phyloP scores from a whole-genome alignment of 2,113 vertebrate genomes.

The Hystrix brachyura region DNA sequence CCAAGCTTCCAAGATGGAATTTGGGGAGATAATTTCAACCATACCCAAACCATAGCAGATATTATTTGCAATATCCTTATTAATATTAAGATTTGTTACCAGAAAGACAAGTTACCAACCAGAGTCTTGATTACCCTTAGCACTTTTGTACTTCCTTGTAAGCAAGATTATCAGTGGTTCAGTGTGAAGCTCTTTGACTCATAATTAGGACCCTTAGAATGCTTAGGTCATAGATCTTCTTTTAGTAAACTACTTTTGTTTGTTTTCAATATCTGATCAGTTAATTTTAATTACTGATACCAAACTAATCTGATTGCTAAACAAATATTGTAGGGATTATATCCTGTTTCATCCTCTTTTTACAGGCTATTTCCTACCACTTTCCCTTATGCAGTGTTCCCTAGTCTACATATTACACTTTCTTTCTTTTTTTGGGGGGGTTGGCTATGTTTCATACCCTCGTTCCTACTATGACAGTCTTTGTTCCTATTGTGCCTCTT shows the following conservation, averaged over 20 bases:
- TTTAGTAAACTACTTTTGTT: neutral
- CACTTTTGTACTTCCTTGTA: neutral
- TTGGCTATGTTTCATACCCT: neutral
- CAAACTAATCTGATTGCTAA: neutral
- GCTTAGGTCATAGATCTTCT: neutral
- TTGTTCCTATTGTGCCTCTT: neutral
- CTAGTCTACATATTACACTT: neutral
- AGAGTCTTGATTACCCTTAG: neutral
- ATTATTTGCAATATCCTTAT: neutral
- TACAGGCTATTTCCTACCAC: neutral
- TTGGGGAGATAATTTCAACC: neutral
- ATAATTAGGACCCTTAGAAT: neutral
- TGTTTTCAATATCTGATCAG: neutral
- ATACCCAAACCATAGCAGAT: neutral
- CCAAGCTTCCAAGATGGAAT: neutral
- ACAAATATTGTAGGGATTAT: neutral
- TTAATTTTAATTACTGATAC: neutral
- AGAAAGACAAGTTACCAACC: neutral
- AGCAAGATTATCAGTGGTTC: neutral
- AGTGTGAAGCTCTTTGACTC: neutral
- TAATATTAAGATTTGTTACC: neutral
- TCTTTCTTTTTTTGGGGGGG: neutral
- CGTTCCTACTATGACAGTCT: neutral
- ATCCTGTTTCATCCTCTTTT: neutral
- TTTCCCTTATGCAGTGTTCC: neutral